These are phyloP conservation scores for Pteruthius melanotis DNA, from an alignment of 2,113 vertebrate genomes.

Conservation along the genomic window DNA sequence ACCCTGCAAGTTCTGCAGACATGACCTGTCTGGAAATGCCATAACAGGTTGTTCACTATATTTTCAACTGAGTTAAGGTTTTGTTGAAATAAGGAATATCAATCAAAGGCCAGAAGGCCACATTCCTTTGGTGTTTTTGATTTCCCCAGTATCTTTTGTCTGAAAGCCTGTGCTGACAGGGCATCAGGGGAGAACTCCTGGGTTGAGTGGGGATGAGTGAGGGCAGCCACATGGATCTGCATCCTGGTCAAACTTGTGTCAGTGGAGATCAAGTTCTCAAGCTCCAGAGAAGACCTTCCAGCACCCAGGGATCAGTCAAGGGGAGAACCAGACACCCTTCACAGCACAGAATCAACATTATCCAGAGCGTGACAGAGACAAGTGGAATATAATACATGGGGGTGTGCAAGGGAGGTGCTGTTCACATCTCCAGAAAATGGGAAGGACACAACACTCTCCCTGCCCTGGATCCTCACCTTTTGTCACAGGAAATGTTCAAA, in stretches of 20 bases:
- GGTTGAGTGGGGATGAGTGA: conserved; percentile 27
- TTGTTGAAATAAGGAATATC: conserved; percentile 60
- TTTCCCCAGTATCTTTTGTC: conserved; percentile 44
- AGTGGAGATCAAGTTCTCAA: conserved; percentile 53
- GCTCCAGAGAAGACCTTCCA: conserved; percentile 18
- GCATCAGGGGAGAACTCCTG: background rate
- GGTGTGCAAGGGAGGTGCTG: background rate
- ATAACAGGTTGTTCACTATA: conserved; percentile 21
- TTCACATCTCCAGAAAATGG: background rate
- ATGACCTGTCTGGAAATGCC: conserved; percentile 30
- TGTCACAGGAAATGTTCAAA: background rate
- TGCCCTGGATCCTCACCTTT: background rate
- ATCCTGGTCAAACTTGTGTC: background rate
- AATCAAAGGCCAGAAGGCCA: conserved; percentile 56
- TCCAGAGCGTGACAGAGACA: background rate
- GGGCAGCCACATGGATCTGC: background rate
- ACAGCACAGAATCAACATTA: conserved; percentile 35
- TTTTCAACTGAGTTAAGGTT: conserved; percentile 40
- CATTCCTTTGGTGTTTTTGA: conserved; percentile 47
- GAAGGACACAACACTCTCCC: background rate
- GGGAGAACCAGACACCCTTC: conserved; percentile 9
- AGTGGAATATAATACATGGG: background rate
- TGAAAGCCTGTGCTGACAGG: conserved; percentile 26
- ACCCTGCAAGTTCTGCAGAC: conserved; percentile 34
- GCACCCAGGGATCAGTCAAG: conserved; percentile 14